phyloP scores from a whole-genome alignment of 2,797 vertebrate genomes.

The Periophthalmus magnuspinnatus region DNA sequence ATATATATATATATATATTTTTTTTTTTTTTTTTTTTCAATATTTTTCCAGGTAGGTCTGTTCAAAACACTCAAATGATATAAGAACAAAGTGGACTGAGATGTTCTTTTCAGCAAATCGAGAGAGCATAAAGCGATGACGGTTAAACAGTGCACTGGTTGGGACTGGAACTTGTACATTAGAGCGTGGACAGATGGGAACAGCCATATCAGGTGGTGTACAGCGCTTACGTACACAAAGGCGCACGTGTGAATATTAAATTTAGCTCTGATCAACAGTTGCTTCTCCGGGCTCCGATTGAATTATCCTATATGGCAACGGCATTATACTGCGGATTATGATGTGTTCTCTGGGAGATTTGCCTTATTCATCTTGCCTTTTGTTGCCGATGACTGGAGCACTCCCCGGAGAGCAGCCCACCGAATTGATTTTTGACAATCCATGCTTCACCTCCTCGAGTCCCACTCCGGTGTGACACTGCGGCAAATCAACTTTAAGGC shows the following conservation, averaged over 20 bases:
- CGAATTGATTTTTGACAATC: slow-evolving; percentile 82
- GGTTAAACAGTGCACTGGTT: neutral
- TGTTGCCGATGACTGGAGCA: slow-evolving; percentile 68
- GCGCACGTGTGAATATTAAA: slow-evolving; percentile 59
- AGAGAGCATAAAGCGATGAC: neutral
- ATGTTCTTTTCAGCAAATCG: too few relatives aligned
- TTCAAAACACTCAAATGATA: too few relatives aligned
- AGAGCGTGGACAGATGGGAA: neutral
- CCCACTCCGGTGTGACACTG: slow-evolving; percentile 65
- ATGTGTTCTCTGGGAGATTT: slow-evolving; percentile 71
- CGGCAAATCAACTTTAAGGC: slow-evolving; percentile 80
- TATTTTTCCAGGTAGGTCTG: too few relatives aligned
- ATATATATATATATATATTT: too few relatives aligned
- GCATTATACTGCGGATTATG: slow-evolving; percentile 73
- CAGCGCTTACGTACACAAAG: slow-evolving; percentile 52
- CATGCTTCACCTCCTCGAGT: slow-evolving; percentile 72
- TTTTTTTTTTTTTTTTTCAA: too few relatives aligned
- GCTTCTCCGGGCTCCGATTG: slow-evolving; percentile 63
- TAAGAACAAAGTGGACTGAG: neutral
- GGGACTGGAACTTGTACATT: neutral
- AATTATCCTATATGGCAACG: slow-evolving; percentile 66
- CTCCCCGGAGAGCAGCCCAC: slow-evolving; percentile 68
- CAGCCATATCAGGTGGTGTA: slow-evolving; percentile 42
- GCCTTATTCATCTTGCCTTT: slow-evolving; percentile 76
- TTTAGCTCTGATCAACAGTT: slow-evolving; percentile 71